phyloP scores from a whole-genome alignment of 2,888 invertebrate species.

The Agriopis leucophaearia region DNA sequence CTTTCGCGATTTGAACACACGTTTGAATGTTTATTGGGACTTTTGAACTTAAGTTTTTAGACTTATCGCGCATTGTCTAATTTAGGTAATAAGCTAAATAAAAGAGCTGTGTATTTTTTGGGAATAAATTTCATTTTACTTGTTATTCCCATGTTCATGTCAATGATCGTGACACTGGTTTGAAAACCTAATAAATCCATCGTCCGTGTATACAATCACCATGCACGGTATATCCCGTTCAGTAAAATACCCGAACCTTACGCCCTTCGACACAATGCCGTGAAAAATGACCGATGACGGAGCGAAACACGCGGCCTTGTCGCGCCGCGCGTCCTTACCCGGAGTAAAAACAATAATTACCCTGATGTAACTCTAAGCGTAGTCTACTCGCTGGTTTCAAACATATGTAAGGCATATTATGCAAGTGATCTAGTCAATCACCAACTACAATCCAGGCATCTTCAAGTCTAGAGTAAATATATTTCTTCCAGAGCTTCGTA shows the following conservation, averaged over 20 bases:
- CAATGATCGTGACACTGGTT: neutral
- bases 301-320: slow-evolving; percentile 7
- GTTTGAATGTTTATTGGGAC: too few species aligned
- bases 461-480: too few species aligned
- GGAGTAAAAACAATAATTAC: slow-evolving; percentile 9
- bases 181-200: neutral
- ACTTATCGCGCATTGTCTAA: too few species aligned
- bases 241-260: neutral
- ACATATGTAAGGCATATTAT: too few species aligned
- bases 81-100: too few species aligned
- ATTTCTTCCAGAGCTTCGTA: too few species aligned
- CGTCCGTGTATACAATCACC: neutral
- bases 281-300: slow-evolving; percentile 36
- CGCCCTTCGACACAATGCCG: slow-evolving; percentile 39
- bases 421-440: too few species aligned
- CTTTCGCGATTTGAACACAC: too few species aligned
- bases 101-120: neutral
- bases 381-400: neutral
- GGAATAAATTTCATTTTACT: too few species aligned
- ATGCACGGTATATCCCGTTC: neutral
- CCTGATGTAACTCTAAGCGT: neutral
- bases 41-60: too few species aligned
- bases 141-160: neutral
- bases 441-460: too few species aligned
- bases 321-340: neutral